Evolutionary conservation across 2,888 invertebrate genomes (phyloP).

Genomic region (Phengaris arion): DNA sequence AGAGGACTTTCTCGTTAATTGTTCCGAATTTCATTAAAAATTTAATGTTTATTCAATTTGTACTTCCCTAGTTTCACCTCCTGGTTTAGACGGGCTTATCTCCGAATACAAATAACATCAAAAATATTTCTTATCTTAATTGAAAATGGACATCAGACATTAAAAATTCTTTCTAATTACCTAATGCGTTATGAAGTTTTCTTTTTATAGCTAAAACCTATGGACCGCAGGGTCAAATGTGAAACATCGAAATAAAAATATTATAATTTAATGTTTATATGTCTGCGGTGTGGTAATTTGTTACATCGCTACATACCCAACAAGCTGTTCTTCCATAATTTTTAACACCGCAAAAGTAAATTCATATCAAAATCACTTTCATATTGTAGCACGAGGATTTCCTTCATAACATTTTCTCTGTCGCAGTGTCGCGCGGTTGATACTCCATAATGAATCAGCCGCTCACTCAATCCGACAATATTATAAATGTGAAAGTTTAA

Average conservation of each 20-base stretch:
- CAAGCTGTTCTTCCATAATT: not conserved
- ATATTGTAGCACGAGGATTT: not conserved
- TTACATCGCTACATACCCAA: too few species aligned
- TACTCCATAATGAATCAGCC: slow-evolving; percentile 11
- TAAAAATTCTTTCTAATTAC: too few species aligned
- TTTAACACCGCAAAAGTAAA: not conserved
- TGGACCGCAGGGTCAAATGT: too few species aligned
- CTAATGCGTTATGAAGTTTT: too few species aligned
- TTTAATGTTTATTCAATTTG: slow-evolving; percentile 20
- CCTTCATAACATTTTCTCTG: not conserved
- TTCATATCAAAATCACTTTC: not conserved
- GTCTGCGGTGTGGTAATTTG: too few species aligned
- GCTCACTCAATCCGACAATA: not conserved
- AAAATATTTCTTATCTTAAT: not conserved
- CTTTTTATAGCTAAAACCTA: too few species aligned
- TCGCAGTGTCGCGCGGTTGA: not conserved
- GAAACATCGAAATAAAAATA: too few species aligned
- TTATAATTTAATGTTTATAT: too few species aligned
- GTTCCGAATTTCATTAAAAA: slow-evolving; percentile 22
- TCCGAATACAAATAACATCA: not conserved
- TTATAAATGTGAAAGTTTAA: slow-evolving; percentile 16
- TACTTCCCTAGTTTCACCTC: not conserved
- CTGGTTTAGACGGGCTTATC: not conserved
- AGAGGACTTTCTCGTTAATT: slow-evolving; percentile 9
- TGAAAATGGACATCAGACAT: too few species aligned